Conservation (phyloP, 1,140 invertebrate species). For the Magallana ariakensis region DNA sequence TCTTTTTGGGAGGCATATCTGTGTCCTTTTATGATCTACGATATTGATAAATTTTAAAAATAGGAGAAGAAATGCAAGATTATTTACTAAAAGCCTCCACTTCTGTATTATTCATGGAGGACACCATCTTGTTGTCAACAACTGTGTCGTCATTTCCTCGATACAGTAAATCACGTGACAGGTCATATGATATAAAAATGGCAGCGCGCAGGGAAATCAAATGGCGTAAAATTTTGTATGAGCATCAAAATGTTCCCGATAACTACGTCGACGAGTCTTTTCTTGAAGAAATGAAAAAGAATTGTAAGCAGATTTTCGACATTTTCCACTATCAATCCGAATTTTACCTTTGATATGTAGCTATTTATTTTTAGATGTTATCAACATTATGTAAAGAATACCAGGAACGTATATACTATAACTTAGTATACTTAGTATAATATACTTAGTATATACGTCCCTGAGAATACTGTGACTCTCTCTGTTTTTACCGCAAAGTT, state of each 20-base stretch:
- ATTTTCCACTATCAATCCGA: no score
- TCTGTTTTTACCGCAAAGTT: no score
- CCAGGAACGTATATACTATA: no score
- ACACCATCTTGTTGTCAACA: conserved; percentile 54
- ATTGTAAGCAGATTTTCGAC: conserved; percentile 80
- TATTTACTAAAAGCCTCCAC: neutral
- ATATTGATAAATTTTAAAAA: conserved; percentile 2
- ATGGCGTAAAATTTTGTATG: conserved; percentile 94
- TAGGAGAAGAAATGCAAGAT: neutral
- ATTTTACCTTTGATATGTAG: no score
- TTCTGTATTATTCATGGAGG: conserved; percentile 21
- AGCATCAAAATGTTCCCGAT: conserved; percentile 91
- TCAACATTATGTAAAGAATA: no score
- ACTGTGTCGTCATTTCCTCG: conserved; percentile 47
- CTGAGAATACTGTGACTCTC: no score
- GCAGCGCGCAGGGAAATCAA: conserved; percentile 50
- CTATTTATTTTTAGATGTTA: no score
- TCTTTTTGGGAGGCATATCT: conserved; percentile 77
- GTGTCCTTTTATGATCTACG: neutral
- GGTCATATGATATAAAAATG: conserved; percentile 63
- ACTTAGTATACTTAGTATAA: no score
- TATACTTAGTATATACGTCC: no score
- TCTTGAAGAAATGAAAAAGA: conserved; percentile 91
- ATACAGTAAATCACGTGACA: conserved; percentile 42
- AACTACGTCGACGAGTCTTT: conserved; percentile 95